Conservation (phyloP, 2,797 vertebrate species). For the Mallotus villosus region DNA sequence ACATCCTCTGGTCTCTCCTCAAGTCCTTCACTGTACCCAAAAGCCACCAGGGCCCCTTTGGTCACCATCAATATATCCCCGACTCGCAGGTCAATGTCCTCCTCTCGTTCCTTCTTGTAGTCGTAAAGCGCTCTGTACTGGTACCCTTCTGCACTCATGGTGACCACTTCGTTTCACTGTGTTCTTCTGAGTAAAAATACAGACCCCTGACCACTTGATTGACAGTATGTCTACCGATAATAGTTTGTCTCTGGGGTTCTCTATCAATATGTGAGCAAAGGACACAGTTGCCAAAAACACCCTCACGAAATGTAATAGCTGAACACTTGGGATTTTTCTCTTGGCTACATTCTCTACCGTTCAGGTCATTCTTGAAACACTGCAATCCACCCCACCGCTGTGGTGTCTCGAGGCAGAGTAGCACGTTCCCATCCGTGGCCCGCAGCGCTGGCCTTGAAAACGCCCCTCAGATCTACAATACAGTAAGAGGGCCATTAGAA, state of each 20-base stretch:
- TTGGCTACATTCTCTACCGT: slow-evolving; percentile 50
- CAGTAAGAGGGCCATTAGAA: slow-evolving; percentile 59
- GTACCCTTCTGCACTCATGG: slow-evolving; percentile 95
- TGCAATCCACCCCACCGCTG: slow-evolving; percentile 61
- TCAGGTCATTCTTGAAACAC: slow-evolving; percentile 59
- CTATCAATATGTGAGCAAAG: slow-evolving; percentile 33
- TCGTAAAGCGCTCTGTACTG: slow-evolving; percentile 95
- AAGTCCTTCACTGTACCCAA: slow-evolving; percentile 89
- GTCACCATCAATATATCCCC: slow-evolving; percentile 92
- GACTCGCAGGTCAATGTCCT: slow-evolving; percentile 92
- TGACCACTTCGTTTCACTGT: slow-evolving; percentile 44
- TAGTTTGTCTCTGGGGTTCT: slow-evolving; percentile 40
- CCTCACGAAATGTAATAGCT: slow-evolving; percentile 15
- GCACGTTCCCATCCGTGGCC: slow-evolving; percentile 73
- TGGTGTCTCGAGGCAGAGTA: slow-evolving; percentile 56
- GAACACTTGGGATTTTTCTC: slow-evolving; percentile 23
- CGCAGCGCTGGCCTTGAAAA: slow-evolving; percentile 53
- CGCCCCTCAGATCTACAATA: slow-evolving; percentile 76
- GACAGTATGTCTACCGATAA: slow-evolving; percentile 8
- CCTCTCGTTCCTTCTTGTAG: slow-evolving; percentile 95
- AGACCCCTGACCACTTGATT: slow-evolving; percentile 11
- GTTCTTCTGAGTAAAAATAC: slow-evolving; percentile 13
- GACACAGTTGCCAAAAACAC: slow-evolving; percentile 26
- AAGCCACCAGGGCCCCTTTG: slow-evolving; percentile 88
- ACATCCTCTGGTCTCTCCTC: slow-evolving; percentile 92